A percentile compares a stretch with the other conserved stretches of the same genome.
Evolutionary conservation across 2,113 vertebrate species (phyloP).

Genomic region (Siniperca knerii): DNA sequence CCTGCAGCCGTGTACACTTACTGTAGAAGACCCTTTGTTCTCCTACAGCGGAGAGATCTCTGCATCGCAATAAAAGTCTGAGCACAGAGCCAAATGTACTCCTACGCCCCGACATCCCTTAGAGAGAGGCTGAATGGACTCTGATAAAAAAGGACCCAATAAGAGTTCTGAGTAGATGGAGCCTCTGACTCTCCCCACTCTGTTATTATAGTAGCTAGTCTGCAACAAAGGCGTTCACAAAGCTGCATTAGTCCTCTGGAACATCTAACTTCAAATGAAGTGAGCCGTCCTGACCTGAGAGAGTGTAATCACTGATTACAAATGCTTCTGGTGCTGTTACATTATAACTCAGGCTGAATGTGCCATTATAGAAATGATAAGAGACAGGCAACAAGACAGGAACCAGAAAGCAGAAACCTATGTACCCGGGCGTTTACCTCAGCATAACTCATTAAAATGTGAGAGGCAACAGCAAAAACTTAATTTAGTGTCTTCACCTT

Average conservation of each 20-base stretch:
- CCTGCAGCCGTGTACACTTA: conserved; percentile 39
- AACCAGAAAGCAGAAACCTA: conserved; percentile 27
- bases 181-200: conserved; percentile 58
- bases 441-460: conserved; percentile 66
- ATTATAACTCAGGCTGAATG: conserved; percentile 47
- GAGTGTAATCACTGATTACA: conserved; percentile 73
- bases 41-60: conserved; percentile 64
- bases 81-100: conserved; percentile 72
- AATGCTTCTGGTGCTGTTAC: conserved; percentile 48
- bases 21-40: conserved; percentile 69
- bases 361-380: conserved; percentile 53
- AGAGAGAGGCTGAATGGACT: conserved; percentile 72
- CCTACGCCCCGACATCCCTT: conserved; percentile 65
- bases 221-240: conserved; percentile 70
- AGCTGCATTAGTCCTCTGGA: conserved; percentile 69
- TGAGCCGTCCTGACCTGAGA: conserved; percentile 63
- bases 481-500: conserved; percentile 51
- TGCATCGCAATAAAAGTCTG: conserved; percentile 74
- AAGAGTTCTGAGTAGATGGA: conserved; percentile 66
- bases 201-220: conserved; percentile 70
- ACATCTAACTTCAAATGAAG: conserved; percentile 73
- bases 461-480: conserved; percentile 38
- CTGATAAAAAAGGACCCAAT: conserved; percentile 74
- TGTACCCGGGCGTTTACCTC: conserved; percentile 33
- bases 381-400: conserved; percentile 45